Evolutionary conservation across 2,113 vertebrate genomes (phyloP).

Genomic region (Urocynchramus pylzowi): DNA sequence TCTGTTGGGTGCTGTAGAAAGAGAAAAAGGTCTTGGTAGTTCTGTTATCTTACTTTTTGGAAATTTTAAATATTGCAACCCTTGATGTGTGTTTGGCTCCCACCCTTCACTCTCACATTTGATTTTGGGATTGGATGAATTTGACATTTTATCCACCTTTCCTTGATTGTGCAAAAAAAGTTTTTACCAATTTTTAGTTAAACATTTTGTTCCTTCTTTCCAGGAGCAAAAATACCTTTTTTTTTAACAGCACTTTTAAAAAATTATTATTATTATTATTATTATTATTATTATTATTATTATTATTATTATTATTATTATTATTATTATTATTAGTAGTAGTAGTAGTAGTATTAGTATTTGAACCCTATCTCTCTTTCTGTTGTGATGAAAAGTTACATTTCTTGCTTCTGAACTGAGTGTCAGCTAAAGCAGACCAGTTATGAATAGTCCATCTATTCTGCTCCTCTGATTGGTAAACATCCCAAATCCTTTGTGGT

Average conservation of each 20-base stretch:
- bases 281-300: no score
- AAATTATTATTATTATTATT: no score
- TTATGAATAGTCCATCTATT: not conserved
- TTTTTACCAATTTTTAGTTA: slow-evolving; percentile 17
- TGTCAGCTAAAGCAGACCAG: not conserved
- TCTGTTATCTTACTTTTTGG: not conserved
- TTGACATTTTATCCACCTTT: not conserved
- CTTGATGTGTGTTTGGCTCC: not conserved
- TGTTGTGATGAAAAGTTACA: not conserved
- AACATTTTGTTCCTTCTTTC: not conserved
- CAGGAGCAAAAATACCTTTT: not conserved
- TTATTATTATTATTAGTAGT: no score
- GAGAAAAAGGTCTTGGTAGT: not conserved
- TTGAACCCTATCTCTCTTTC: not conserved
- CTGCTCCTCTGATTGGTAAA: not conserved
- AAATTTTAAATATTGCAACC: slow-evolving; percentile 7
- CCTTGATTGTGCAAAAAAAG: slow-evolving; percentile 12
- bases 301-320: no score
- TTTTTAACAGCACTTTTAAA: not conserved
- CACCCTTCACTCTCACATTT: not conserved
- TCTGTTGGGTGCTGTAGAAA: not conserved
- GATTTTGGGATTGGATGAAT: slow-evolving; percentile 19
- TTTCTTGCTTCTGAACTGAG: not conserved
- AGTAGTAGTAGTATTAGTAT: no score
- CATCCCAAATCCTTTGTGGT: not conserved